phyloP scores from a whole-genome alignment of 2,113 vertebrate species.

The Stigmatopora argus region DNA sequence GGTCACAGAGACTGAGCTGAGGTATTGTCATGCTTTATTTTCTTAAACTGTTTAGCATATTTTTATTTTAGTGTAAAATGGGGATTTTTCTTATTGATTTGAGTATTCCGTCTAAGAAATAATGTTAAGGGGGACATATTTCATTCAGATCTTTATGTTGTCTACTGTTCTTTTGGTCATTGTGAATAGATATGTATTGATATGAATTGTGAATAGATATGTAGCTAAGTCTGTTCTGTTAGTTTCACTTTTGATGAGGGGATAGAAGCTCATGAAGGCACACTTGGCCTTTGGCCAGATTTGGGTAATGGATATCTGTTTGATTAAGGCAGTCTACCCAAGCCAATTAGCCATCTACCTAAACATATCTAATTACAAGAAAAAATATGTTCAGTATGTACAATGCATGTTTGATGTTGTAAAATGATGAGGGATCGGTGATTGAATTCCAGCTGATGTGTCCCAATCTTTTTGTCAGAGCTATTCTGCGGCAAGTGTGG shows the following conservation, averaged over 20 bases:
- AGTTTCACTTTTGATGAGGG: neutral
- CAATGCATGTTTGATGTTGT: neutral
- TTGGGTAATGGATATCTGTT: neutral
- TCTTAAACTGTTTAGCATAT: conserved; percentile 3
- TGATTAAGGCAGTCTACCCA: neutral
- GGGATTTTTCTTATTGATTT: too few relatives aligned
- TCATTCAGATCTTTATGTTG: too few relatives aligned
- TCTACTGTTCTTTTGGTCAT: neutral
- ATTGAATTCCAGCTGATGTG: neutral
- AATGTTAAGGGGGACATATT: too few relatives aligned
- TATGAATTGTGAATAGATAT: too few relatives aligned
- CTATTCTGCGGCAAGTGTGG: neutral
- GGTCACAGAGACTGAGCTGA: conserved; percentile 1
- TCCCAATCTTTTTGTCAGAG: neutral
- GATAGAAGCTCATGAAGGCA: neutral
- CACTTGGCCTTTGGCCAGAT: neutral
- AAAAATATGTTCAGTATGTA: neutral
- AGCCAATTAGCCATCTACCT: neutral
- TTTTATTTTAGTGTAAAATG: too few relatives aligned
- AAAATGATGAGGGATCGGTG: neutral
- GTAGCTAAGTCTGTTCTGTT: neutral
- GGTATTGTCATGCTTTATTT: conserved; percentile 3
- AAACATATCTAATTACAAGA: neutral
- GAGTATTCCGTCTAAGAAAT: too few relatives aligned
- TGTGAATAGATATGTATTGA: too few relatives aligned